Evolutionary conservation across 2,888 invertebrate species (phyloP).

Genomic region (Parascotia fuliginaria): DNA sequence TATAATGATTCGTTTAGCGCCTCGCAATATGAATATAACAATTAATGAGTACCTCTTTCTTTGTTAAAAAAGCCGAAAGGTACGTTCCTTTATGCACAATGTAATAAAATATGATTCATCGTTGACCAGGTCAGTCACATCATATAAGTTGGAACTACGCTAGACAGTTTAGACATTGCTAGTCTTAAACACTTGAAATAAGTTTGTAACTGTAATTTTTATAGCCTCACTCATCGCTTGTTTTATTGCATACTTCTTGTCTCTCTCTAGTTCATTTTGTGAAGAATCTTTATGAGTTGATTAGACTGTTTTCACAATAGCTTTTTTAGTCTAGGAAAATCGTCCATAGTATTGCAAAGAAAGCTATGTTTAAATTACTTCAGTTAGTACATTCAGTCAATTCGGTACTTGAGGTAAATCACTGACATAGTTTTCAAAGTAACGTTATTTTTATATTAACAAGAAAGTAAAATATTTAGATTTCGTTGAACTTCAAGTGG

Average conservation of each 20-base stretch:
- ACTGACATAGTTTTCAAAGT: too few relatives aligned
- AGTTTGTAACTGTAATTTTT: conserved; percentile 1
- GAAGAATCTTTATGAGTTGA: too few relatives aligned
- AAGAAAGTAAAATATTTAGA: too few relatives aligned
- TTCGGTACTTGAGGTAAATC: too few relatives aligned
- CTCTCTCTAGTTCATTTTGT: too few relatives aligned
- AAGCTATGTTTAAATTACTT: background rate
- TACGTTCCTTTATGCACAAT: conserved; percentile 1
- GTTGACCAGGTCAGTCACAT: background rate
- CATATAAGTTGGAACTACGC: background rate
- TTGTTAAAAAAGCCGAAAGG: conserved; percentile 8
- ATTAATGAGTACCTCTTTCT: conserved; percentile 19
- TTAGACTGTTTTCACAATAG: background rate
- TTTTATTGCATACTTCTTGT: background rate
- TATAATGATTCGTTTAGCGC: conserved; percentile 10
- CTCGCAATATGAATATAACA: conserved; percentile 30
- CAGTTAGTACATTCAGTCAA: too few relatives aligned
- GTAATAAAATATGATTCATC: background rate
- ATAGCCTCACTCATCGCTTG: background rate
- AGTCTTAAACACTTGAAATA: background rate
- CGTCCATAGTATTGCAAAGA: background rate
- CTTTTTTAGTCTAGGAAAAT: background rate
- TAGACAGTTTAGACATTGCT: background rate
- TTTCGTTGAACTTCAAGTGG: too few relatives aligned
- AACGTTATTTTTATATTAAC: too few relatives aligned